phyloP scores from a whole-genome alignment of 2,888 invertebrate genomes.

The Drosophila emarginata region DNA sequence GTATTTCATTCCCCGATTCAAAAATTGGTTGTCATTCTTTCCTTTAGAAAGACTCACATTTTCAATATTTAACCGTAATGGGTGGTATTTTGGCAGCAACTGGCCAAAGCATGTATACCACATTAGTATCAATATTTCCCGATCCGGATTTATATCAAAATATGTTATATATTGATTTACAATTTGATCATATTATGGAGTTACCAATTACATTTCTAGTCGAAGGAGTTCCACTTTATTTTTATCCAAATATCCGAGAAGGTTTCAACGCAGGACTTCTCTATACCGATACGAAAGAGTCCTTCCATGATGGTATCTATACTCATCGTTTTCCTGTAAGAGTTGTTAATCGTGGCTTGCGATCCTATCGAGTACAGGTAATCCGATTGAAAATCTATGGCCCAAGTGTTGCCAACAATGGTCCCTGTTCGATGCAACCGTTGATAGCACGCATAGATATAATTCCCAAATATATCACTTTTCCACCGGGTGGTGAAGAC shows the following conservation, averaged over 20 bases:
- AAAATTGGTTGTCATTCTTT: neutral
- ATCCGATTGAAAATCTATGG: constrained; percentile 52
- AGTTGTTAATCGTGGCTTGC: constrained; percentile 71
- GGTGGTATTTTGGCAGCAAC: constrained; percentile 69
- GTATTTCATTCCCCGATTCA: neutral
- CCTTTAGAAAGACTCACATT: constrained; percentile 48
- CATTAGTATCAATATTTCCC: constrained; percentile 56
- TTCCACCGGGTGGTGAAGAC: constrained; percentile 37
- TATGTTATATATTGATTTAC: constrained; percentile 59
- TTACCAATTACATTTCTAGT: constrained; percentile 71
- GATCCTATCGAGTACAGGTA: constrained; percentile 70
- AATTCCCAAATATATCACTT: constrained; percentile 57
- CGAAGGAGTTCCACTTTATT: constrained; percentile 74
- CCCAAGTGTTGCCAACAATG: neutral
- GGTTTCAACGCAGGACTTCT: constrained; percentile 67
- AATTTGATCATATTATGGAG: constrained; percentile 58
- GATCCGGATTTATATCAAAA: constrained; percentile 78
- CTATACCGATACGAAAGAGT: constrained; percentile 56
- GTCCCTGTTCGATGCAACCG: constrained; percentile 35
- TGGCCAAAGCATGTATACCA: constrained; percentile 70
- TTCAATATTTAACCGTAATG: constrained; percentile 60
- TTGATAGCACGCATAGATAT: constrained; percentile 62
- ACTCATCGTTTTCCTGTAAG: constrained; percentile 51
- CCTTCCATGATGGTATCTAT: constrained; percentile 44
- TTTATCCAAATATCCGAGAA: constrained; percentile 69